phyloP scores from a whole-genome alignment of 2,888 invertebrate genomes.

The Drosophila koepferae region DNA sequence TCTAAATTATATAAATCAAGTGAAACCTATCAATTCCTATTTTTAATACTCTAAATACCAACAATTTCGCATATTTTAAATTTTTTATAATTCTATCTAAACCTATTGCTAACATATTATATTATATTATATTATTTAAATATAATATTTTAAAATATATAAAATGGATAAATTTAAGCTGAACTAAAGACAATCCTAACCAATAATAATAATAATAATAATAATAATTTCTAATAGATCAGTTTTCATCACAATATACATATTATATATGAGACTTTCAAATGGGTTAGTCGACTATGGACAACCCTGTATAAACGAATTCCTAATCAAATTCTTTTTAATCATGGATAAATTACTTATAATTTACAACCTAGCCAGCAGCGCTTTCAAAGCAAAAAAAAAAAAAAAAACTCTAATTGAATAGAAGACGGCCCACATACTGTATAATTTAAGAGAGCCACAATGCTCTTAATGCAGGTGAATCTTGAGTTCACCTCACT shows the following conservation, averaged over 20 bases:
- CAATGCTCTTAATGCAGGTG: conserved; percentile 40
- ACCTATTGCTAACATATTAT: not conserved
- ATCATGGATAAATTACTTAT: not conserved
- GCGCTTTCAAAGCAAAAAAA: too few relatives aligned
- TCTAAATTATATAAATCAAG: too few relatives aligned
- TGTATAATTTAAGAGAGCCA: conserved; percentile 59
- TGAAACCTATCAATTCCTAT: too few relatives aligned
- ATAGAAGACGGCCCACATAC: conserved; percentile 24
- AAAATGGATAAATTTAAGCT: not conserved
- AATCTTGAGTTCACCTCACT: conserved; percentile 48
- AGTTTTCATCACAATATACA: not conserved
- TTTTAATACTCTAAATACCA: too few relatives aligned
- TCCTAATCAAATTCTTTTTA: not conserved
- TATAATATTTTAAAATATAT: not conserved
- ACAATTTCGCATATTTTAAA: too few relatives aligned
- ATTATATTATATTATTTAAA: not conserved
- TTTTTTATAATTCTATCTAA: not conserved
- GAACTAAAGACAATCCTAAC: not conserved
- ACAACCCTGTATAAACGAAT: not conserved
- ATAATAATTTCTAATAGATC: not conserved
- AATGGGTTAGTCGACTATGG: not conserved
- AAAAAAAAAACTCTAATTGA: not conserved
- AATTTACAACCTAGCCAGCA: not conserved
- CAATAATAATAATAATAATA: too few relatives aligned
- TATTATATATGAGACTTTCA: too few relatives aligned